Evolutionary conservation across 2,113 vertebrate species (phyloP).

Genomic region (Thalassoma bifasciatum): DNA sequence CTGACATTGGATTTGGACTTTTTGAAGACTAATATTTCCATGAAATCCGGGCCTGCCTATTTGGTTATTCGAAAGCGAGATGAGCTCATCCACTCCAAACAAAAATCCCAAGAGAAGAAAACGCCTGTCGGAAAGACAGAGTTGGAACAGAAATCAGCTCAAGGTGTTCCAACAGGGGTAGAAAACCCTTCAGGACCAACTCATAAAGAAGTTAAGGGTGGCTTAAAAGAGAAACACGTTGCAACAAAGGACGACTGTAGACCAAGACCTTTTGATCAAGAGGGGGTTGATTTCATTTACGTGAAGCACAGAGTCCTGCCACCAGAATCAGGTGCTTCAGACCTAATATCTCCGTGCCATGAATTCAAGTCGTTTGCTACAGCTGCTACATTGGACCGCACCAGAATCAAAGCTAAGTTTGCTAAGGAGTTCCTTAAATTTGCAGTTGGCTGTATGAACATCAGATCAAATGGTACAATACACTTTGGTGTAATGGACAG

Average conservation of each 20-base stretch:
- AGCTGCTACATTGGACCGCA: slow-evolving; percentile 77
- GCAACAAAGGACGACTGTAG: slow-evolving; percentile 71
- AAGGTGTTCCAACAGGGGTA: not conserved
- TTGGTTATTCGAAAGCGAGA: slow-evolving; percentile 81
- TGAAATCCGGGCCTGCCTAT: slow-evolving; percentile 83
- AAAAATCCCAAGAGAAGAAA: slow-evolving; percentile 26
- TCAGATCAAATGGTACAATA: slow-evolving; percentile 88
- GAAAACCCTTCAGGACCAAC: slow-evolving; percentile 2
- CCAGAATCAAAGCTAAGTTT: slow-evolving; percentile 84
- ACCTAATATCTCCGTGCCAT: slow-evolving; percentile 84
- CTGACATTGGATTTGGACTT: slow-evolving; percentile 74
- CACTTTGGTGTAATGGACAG: slow-evolving; percentile 88
- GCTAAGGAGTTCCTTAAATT: slow-evolving; percentile 85
- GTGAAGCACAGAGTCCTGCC: slow-evolving; percentile 80
- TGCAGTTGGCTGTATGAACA: slow-evolving; percentile 87
- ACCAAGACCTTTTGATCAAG: slow-evolving; percentile 79
- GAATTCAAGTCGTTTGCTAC: slow-evolving; percentile 84
- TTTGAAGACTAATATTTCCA: slow-evolving; percentile 75
- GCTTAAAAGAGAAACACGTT: slow-evolving; percentile 1
- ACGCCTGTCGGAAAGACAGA: slow-evolving; percentile 19
- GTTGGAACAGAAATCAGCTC: slow-evolving; percentile 6
- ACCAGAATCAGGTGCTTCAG: slow-evolving; percentile 84
- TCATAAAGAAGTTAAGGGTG: not conserved
- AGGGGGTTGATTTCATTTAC: slow-evolving; percentile 78
- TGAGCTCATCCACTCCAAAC: slow-evolving; percentile 53